phyloP scores from a whole-genome alignment of 2,888 invertebrate genomes.

The Nemotelus pantherinus region DNA sequence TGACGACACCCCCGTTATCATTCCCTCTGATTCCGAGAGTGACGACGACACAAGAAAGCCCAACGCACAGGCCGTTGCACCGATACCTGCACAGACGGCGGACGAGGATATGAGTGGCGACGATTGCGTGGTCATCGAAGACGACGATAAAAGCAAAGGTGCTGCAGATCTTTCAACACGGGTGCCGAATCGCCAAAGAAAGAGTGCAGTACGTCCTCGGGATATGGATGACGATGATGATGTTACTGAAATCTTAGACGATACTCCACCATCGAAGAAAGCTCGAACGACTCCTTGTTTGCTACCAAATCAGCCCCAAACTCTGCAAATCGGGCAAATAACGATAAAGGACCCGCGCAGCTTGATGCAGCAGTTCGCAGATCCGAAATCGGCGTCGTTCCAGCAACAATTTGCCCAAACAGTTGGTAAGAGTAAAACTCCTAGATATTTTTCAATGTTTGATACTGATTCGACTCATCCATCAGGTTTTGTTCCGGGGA shows the following conservation, averaged over 20 bases:
- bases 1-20: slow-evolving; percentile 63
- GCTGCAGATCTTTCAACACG: slow-evolving; percentile 54
- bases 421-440: slow-evolving; percentile 54
- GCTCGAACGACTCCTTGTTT: slow-evolving; percentile 52
- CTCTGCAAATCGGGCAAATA: slow-evolving; percentile 54
- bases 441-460: too few relatives aligned
- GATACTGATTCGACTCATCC: not conserved
- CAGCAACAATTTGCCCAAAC: slow-evolving; percentile 49
- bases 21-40: slow-evolving; percentile 64
- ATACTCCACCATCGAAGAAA: slow-evolving; percentile 65
- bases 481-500: too few relatives aligned
- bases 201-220: slow-evolving; percentile 60
- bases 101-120: slow-evolving; percentile 67
- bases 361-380: slow-evolving; percentile 49
- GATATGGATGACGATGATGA: slow-evolving; percentile 65
- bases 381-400: not conserved
- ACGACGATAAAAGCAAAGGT: slow-evolving; percentile 65
- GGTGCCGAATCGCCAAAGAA: slow-evolving; percentile 63
- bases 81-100: slow-evolving; percentile 52
- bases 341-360: slow-evolving; percentile 64
- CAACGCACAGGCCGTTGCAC: slow-evolving; percentile 35
- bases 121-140: slow-evolving; percentile 67
- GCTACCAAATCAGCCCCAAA: slow-evolving; percentile 30
- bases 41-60: slow-evolving; percentile 56
- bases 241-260: slow-evolving; percentile 66